These are phyloP conservation scores for Tyrophagus putrescentiae DNA, from an alignment of 1,140 invertebrate species.

Conservation along the genomic window DNA sequence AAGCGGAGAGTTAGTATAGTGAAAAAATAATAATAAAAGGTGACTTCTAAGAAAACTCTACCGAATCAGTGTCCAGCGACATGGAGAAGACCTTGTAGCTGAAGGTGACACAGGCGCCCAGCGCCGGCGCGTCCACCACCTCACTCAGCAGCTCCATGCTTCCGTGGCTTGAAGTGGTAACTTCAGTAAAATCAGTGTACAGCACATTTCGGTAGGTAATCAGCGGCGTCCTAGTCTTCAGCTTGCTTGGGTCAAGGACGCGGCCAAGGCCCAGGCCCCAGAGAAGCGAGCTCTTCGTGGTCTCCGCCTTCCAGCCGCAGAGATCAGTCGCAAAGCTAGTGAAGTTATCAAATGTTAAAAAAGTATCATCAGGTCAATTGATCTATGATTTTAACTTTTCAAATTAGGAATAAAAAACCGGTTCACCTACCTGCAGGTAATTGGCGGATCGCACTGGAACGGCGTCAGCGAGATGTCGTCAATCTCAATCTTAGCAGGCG, in stretches of 20 bases:
- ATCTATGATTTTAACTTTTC: too few species aligned
- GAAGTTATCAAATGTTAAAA: too few species aligned
- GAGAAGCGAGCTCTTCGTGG: background rate
- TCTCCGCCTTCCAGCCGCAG: conserved; percentile 6
- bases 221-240: background rate
- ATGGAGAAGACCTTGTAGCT: background rate
- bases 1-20: too few species aligned
- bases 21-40: too few species aligned
- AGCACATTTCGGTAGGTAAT: background rate
- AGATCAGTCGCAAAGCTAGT: background rate
- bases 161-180: background rate
- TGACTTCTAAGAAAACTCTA: too few species aligned
- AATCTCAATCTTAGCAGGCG: background rate
- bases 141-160: background rate
- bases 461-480: background rate
- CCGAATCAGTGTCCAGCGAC: background rate
- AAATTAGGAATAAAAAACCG: too few species aligned
- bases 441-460: background rate
- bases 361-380: too few species aligned
- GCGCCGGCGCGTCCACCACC: background rate
- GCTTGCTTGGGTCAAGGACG: background rate
- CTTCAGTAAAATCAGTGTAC: background rate
- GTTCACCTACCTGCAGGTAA: background rate
- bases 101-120: background rate
- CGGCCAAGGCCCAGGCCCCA: background rate